Conservation (phyloP, 2,797 vertebrate genomes). For the Trematomus bernacchii region DNA sequence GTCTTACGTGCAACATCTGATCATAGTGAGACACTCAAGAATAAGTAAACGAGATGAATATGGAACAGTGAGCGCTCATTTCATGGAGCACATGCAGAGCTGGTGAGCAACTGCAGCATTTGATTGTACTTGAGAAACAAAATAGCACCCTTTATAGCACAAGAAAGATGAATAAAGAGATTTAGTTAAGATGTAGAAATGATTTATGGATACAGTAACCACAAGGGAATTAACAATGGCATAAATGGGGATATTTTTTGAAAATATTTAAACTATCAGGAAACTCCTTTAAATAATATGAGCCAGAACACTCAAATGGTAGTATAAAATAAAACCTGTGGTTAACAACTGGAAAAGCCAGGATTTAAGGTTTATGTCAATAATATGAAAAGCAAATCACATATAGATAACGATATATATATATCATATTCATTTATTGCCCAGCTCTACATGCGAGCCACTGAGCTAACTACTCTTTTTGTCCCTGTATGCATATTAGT, state of each 20-base stretch:
- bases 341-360: too few species aligned
- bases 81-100: slow-evolving; percentile 65
- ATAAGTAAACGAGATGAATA: slow-evolving; percentile 52
- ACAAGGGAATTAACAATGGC: not conserved
- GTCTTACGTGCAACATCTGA: slow-evolving; percentile 58
- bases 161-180: not conserved
- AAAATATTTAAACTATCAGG: too few species aligned
- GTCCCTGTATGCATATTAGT: slow-evolving; percentile 8
- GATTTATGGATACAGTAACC: not conserved
- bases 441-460: not conserved
- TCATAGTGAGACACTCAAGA: slow-evolving; percentile 65
- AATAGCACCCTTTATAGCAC: not conserved
- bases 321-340: too few species aligned
- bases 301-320: too few species aligned
- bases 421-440: not conserved
- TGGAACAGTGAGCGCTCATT: slow-evolving; percentile 48
- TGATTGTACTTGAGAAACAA: slow-evolving; percentile 20
- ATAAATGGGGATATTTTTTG: not conserved
- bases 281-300: too few species aligned
- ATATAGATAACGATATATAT: not conserved
- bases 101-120: slow-evolving; percentile 10
- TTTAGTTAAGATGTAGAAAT: not conserved
- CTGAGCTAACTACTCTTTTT: not conserved
- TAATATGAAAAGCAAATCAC: not conserved
- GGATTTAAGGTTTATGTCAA: too few species aligned